phyloP scores from a whole-genome alignment of 1,140 invertebrate genomes.

The Brachionus angularis region DNA sequence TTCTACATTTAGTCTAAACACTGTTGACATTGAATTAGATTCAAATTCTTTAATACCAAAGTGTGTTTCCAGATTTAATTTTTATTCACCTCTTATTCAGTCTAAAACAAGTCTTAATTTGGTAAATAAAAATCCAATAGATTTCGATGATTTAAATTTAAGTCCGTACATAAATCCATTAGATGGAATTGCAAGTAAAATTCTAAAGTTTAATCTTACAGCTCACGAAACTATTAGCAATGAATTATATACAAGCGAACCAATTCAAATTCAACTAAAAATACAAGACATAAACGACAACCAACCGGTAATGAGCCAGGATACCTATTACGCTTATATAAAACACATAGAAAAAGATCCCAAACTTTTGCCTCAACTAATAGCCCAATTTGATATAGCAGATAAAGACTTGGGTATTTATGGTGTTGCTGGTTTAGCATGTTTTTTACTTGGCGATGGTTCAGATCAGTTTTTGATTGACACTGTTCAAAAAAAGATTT shows the following conservation, averaged over 20 bases:
- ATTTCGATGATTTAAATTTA: slow-evolving; percentile 23
- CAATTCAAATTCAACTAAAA: background rate
- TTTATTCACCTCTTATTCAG: too few species aligned
- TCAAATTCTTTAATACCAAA: too few species aligned
- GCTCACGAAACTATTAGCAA: background rate
- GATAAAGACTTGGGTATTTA: slow-evolving; percentile 26
- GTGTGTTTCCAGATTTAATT: too few species aligned
- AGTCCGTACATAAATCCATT: background rate
- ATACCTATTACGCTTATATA: background rate
- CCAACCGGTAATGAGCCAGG: slow-evolving; percentile 4
- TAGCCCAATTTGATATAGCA: slow-evolving; percentile 8
- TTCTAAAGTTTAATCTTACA: background rate
- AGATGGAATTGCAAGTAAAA: background rate
- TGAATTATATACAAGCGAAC: background rate
- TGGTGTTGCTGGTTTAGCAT: slow-evolving; percentile 9
- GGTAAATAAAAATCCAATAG: slow-evolving; percentile 3
- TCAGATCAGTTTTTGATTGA: slow-evolving; percentile 4
- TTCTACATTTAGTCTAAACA: too few species aligned
- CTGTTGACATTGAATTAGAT: too few species aligned
- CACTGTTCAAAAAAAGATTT: slow-evolving; percentile 24
- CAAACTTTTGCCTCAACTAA: background rate
- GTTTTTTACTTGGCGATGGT: slow-evolving; percentile 6
- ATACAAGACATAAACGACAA: slow-evolving; percentile 35
- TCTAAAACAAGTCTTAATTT: slow-evolving; percentile 23
- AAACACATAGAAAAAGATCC: background rate